Evolutionary conservation across 2,888 invertebrate species (phyloP).

Genomic region (Macropis europaea): DNA sequence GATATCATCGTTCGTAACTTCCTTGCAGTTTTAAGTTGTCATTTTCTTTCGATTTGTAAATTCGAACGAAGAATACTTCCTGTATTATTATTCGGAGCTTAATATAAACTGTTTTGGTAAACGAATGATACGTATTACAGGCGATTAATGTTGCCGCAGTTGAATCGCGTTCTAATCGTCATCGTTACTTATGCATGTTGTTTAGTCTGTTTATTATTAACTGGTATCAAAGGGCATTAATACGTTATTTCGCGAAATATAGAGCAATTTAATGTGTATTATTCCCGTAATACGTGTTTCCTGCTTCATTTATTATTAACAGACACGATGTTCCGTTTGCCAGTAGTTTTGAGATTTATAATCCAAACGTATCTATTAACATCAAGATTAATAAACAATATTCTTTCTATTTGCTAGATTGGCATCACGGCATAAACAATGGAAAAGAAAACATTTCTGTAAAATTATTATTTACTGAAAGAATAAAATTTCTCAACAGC

Average conservation of each 20-base stretch:
- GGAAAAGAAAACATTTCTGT: too few species aligned
- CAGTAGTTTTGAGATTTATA: background rate
- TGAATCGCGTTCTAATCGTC: background rate
- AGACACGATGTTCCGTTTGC: background rate
- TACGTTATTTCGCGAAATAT: background rate
- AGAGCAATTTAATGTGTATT: background rate
- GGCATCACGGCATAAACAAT: too few species aligned
- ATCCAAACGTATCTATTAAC: background rate
- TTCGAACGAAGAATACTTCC: too few species aligned
- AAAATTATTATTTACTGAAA: too few species aligned
- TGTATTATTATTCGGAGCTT: too few species aligned
- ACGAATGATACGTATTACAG: too few species aligned
- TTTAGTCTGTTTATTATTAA: slow-evolving; percentile 1
- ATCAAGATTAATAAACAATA: too few species aligned
- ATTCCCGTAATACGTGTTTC: background rate
- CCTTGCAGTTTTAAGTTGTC: background rate
- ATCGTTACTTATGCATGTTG: background rate
- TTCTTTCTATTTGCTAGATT: too few species aligned
- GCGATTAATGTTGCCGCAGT: background rate
- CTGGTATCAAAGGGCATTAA: slow-evolving; percentile 5
- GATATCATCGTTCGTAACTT: too few species aligned
- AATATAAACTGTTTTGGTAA: background rate
- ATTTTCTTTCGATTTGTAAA: too few species aligned
- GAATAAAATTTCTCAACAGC: too few species aligned
- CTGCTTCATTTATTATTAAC: slow-evolving; percentile 7